phyloP scores from a whole-genome alignment of 2,113 vertebrate species.

The Chaetodon trifascialis region DNA sequence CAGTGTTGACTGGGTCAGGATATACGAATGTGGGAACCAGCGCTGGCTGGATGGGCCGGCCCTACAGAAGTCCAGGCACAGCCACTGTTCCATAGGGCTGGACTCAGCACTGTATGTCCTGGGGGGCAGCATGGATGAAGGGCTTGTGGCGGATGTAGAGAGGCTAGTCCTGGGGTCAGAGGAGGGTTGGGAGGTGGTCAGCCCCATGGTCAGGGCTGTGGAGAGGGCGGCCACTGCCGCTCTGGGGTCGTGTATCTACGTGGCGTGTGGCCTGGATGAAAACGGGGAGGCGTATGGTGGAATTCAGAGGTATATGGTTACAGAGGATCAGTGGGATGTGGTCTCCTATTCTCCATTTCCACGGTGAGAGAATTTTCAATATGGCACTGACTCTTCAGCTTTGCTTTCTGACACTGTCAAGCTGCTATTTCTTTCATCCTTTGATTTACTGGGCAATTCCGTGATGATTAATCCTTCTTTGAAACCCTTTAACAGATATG shows the following conservation, averaged over 20 bases:
- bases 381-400: background rate
- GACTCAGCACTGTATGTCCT: constrained; percentile 86
- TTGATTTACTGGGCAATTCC: no score
- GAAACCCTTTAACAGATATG: constrained; percentile 83
- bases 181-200: constrained; percentile 83
- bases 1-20: constrained; percentile 90
- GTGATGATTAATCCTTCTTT: background rate
- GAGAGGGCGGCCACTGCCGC: constrained; percentile 85
- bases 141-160: constrained; percentile 86
- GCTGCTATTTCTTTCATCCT: background rate
- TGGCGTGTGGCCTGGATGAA: constrained; percentile 92
- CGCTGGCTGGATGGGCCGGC: constrained; percentile 89
- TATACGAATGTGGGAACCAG: constrained; percentile 85
- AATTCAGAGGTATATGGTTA: constrained; percentile 86
- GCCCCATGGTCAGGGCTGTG: constrained; percentile 87
- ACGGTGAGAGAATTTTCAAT: constrained; percentile 78
- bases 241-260: constrained; percentile 83
- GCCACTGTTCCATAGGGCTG: constrained; percentile 87
- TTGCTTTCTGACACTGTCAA: background rate
- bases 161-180: constrained; percentile 81
- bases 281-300: constrained; percentile 89
- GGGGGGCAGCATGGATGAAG: constrained; percentile 89
- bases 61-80: constrained; percentile 88
- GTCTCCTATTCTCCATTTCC: constrained; percentile 89
- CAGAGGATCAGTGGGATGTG: constrained; percentile 88